Percentiles rank a stretch among this genome's conserved stretches.
phyloP scores from a whole-genome alignment of 2,888 invertebrate genomes.

The Chaetogeoica ovagalla region DNA sequence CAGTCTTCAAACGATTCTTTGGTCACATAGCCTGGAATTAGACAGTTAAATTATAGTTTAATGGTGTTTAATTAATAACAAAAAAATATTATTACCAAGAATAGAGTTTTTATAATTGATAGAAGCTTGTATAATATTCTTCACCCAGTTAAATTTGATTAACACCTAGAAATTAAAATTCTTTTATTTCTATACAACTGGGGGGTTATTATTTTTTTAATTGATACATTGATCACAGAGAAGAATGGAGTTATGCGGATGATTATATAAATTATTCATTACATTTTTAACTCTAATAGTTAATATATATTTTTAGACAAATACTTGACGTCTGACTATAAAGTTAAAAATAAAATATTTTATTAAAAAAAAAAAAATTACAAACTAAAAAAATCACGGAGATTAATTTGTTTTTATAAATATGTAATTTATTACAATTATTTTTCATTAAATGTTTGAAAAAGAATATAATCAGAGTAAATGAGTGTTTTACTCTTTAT shows the following conservation, averaged over 20 bases:
- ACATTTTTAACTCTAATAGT: too few species aligned
- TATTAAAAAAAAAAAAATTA: too few species aligned
- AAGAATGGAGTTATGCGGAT: too few species aligned
- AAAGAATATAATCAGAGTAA: too few species aligned
- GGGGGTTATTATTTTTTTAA: neutral
- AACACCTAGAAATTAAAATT: constrained; percentile 60
- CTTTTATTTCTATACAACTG: neutral
- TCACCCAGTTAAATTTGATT: constrained; percentile 66
- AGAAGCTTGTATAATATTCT: constrained; percentile 79
- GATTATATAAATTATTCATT: too few species aligned
- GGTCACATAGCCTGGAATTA: constrained; percentile 32
- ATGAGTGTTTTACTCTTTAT: too few species aligned
- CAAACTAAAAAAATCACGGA: too few species aligned
- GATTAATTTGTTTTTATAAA: too few species aligned
- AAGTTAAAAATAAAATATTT: neutral
- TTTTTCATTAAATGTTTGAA: too few species aligned
- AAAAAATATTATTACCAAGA: constrained; percentile 61
- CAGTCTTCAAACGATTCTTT: constrained; percentile 42
- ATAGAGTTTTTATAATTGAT: constrained; percentile 71
- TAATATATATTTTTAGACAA: too few species aligned
- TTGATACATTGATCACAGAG: neutral
- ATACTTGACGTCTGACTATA: neutral
- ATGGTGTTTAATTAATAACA: neutral
- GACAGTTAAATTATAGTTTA: neutral
- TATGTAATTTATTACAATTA: too few species aligned